Percentiles rank a stretch among this genome's conserved stretches.
Evolutionary conservation across 2,113 vertebrate genomes (phyloP).

Genomic region (Glaucomys volans): DNA sequence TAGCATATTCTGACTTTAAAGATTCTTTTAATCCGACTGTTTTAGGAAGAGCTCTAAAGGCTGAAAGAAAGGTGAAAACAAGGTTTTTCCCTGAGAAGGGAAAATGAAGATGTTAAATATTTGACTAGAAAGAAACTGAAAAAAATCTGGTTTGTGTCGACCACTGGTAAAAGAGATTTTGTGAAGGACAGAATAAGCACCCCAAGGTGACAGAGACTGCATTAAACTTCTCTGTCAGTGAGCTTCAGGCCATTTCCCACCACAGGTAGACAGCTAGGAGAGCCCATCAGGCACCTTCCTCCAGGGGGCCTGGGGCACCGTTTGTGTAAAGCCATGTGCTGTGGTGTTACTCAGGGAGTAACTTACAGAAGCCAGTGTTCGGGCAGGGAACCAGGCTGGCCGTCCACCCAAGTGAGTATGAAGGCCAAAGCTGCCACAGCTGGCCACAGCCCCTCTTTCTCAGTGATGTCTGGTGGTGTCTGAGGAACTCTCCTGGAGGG

Average conservation of each 20-base stretch:
- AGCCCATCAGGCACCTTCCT: neutral
- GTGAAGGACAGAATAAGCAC: conserved; percentile 4
- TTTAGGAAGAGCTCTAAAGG: conserved; percentile 39
- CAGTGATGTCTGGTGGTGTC: neutral
- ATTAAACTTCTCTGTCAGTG: neutral
- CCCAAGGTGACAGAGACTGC: neutral
- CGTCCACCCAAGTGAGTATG: conserved; percentile 45
- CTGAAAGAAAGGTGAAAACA: neutral
- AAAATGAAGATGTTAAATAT: conserved; percentile 62
- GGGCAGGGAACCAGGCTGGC: conserved; percentile 67
- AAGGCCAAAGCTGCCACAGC: neutral
- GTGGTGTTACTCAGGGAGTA: neutral
- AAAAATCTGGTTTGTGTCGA: neutral
- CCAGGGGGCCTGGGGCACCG: neutral
- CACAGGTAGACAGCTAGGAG: neutral
- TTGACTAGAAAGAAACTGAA: conserved; percentile 25
- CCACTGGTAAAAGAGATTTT: neutral
- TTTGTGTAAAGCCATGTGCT: conserved; percentile 66
- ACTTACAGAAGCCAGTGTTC: neutral
- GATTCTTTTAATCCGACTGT: conserved; percentile 49
- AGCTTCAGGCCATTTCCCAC: neutral
- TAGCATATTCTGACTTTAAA: conserved; percentile 30
- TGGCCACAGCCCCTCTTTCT: neutral
- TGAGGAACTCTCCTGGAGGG: neutral
- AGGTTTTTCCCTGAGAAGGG: conserved; percentile 26